Base-by-base conservation (phyloP, 2,888 invertebrate genomes). In the Andrena minutula region DNA sequence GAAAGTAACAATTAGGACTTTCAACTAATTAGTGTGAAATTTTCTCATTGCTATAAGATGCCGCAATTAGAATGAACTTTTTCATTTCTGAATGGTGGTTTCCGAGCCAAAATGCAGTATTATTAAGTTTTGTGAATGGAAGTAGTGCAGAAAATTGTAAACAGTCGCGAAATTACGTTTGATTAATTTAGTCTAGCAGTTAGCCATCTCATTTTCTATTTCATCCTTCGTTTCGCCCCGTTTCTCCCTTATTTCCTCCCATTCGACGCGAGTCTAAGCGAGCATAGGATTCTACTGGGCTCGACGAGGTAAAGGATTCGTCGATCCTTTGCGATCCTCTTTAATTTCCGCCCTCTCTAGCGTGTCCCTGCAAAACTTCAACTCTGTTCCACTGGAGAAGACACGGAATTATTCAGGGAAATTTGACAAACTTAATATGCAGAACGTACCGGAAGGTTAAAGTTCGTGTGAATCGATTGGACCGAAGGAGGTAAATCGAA, bases 271-370 rank as follows among this genome's bases (percentile, higher is more conserved):
- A 61, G 63, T 56, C 32, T 76, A 66, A 75, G 30, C 41, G 41
- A 41, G 16, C 41, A 1, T 30, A 26, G 79, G 79, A 82, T 56
- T 85, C 85, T 86, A 78, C 72, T 35, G 53, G 61, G 63, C 56
- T 28, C 66, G 35, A 26, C 71, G 75, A 78, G 78, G 89, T 88
- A 90, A 90, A 90, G 85, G 86, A 87, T 71, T 84, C 83, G 85
- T 88, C 83, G 90, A 89, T 61, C 87, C 78, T 84, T 89, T 82
- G 85, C 82, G 79, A 77, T 75, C 71, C 85, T 84, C 84, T 90
- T 90, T 91, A 90, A 90, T 90, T 89, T 89, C 88, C 89, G 88
- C 81, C 83, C 51, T 69, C 70, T 70, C 60, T 65, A 65, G 49
- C 70, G 47, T 28, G 47, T 61, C 23, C 53, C 30, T 32, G 12